A percentile compares a stretch with the other conserved stretches of the same genome.
Conservation (phyloP, 2,888 invertebrate genomes). For the Nephrocerus scutellatus region DNA sequence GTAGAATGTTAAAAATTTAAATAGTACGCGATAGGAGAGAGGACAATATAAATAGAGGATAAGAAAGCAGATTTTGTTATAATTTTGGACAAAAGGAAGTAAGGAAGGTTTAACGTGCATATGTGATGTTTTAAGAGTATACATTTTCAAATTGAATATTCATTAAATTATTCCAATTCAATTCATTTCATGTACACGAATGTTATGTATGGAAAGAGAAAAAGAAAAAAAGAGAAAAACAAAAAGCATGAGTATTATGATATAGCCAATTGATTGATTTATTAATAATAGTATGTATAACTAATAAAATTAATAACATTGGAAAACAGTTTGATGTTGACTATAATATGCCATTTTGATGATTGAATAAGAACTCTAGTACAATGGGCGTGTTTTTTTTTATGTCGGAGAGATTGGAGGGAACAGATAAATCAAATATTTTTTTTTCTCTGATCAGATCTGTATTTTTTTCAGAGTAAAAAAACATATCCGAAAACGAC, state of each 20-base stretch:
- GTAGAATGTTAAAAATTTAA: not conserved
- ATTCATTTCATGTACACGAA: constrained; percentile 40
- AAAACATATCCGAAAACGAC: constrained; percentile 1
- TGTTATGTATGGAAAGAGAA: constrained; percentile 41
- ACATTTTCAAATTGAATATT: constrained; percentile 37
- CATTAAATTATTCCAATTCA: no score
- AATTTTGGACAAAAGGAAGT: no score
- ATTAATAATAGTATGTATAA: constrained; percentile 1
- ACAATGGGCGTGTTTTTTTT: not conserved
- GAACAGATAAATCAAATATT: constrained; percentile 16
- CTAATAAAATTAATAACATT: no score
- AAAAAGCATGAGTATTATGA: constrained; percentile 36
- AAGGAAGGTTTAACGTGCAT: no score
- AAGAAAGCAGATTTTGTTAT: not conserved
- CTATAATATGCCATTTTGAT: no score
- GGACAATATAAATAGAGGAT: not conserved
- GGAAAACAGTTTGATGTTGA: no score
- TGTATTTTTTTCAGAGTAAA: constrained; percentile 4
- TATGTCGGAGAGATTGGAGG: not conserved
- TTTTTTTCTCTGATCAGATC: not conserved
- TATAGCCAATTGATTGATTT: constrained; percentile 2
- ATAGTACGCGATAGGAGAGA: not conserved
- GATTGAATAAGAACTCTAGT: no score
- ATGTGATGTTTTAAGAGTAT: constrained; percentile 25
- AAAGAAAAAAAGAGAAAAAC: constrained; percentile 39